A percentile compares a stretch with the other conserved stretches of the same genome.
Conservation (phyloP, 2,113 vertebrate genomes). For the Burhinus bistriatus region DNA sequence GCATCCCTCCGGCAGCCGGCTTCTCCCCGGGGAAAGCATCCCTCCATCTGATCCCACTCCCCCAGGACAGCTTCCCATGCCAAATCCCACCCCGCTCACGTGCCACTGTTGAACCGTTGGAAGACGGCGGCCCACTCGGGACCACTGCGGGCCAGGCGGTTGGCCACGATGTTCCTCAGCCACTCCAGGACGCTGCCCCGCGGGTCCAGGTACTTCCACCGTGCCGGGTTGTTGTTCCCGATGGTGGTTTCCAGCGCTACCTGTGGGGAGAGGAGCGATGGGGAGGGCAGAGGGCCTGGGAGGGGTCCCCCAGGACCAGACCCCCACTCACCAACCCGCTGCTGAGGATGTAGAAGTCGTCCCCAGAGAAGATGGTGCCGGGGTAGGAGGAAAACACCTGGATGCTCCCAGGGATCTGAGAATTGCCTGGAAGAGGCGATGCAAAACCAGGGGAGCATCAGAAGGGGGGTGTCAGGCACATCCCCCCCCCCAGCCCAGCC, state of each 20-base stretch:
- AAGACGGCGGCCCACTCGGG: conserved; percentile 82
- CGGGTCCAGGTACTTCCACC: conserved; percentile 87
- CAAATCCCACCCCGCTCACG: conserved; percentile 72
- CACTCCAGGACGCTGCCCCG: conserved; percentile 84
- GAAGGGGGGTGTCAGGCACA: accelerated
- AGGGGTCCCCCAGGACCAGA: neutral
- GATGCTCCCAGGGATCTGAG: conserved; percentile 75
- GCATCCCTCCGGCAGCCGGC: neutral
- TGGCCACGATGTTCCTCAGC: conserved; percentile 90
- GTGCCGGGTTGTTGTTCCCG: conserved; percentile 84
- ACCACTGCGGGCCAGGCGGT: conserved; percentile 82
- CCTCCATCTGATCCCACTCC: accelerated
- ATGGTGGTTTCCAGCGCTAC: conserved; percentile 93
- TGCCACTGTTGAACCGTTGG: conserved; percentile 90
- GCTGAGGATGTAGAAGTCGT: conserved; percentile 94
- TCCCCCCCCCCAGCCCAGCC: neutral
- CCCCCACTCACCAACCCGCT: conserved; percentile 88
- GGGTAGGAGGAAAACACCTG: conserved; percentile 94
- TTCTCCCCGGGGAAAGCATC: neutral
- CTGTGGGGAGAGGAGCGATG: conserved; percentile 53
- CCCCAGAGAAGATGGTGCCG: conserved; percentile 88
- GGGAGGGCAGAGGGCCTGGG: neutral
- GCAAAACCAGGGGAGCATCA: neutral
- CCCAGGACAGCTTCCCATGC: neutral
- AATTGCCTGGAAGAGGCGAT: conserved; percentile 56